A percentile compares a stretch with the other conserved stretches of the same genome.
phyloP scores from a whole-genome alignment of 2,888 invertebrate genomes.

The Hesperia comma region DNA sequence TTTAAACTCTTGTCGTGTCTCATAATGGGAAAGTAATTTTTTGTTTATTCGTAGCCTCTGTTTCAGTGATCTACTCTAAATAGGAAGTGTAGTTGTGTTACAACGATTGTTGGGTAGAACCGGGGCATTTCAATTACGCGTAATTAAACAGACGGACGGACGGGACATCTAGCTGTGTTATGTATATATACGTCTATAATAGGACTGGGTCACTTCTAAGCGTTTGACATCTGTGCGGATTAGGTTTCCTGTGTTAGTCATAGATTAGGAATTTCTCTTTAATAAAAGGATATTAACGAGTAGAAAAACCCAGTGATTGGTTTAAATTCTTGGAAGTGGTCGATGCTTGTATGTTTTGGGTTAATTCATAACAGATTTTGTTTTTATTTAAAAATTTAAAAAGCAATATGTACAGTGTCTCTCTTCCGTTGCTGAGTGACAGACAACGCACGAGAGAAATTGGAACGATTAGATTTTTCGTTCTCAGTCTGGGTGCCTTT shows the following conservation, averaged over 20 bases:
- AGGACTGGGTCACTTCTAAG: conserved; percentile 18
- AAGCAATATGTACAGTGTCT: no score
- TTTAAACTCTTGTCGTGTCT: no score
- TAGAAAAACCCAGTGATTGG: no score
- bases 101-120: conserved; percentile 40
- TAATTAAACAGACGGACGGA: conserved; percentile 47
- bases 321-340: no score
- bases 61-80: conserved; percentile 28
- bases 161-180: conserved; percentile 5
- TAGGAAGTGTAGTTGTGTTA: conserved; percentile 40
- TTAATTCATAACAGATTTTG: no score
- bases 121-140: conserved; percentile 46
- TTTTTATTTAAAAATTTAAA: no score
- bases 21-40: no score
- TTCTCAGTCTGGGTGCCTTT: no score
- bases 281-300: background rate
- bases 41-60: background rate
- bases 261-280: background rate
- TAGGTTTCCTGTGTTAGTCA: conserved; percentile 4
- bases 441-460: no score
- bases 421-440: no score
- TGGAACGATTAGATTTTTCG: no score
- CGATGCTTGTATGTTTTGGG: no score
- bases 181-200: background rate
- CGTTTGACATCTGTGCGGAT: conserved; percentile 19